Evolutionary conservation across 2,797 vertebrate genomes (phyloP), one percentile per base, ranked within the genome.

Genomic region (Morelia viridis): DNA sequence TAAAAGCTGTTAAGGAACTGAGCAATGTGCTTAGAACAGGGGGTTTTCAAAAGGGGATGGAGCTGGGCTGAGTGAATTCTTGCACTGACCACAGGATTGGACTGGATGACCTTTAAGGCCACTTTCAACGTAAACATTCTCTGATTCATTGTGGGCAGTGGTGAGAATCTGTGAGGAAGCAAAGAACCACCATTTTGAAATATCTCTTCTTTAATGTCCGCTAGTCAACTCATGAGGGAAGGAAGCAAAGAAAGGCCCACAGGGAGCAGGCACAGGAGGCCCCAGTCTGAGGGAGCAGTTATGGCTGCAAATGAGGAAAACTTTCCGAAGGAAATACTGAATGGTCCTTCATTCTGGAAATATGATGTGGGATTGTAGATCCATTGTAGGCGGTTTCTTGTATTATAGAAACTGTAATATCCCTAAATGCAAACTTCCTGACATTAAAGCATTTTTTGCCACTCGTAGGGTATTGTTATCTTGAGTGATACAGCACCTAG

Each of bases 391-490:
- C 26, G 56, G 31, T 62, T 92, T 28, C 12, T 35, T 71, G 56
- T 35, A 15, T 10, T n/a, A 56, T 83, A 28, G 68, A 89, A 92
- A 35, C 61, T 17, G 46, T 15, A 90, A 76, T 24, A 26, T 4
- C 11, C 28, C 22, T 46, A 35, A 61, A 76, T 28, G 24, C 62
- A 84, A 15, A 12, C 57, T n/a, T 57, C 71, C 31, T 84, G 91
- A 87, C 41, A 88, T 46, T 0, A 0, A 2, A 93, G 50, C 65
- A 71, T 86, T 76, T 83, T 85, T 90, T 89, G 60, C 91, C 53
- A 11, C 0, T 84, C 65, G 2, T 41, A 61, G 53, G 11, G 92
- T 93, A 94, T 93, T 68, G 90, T 93, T 41, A 68, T 58, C n/a
- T 65, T 19, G 7, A 86, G 90, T 93, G 91, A 89, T 46, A 84